phyloP scores from a whole-genome alignment of 2,113 vertebrate species.

The Scytalopus superciliaris region DNA sequence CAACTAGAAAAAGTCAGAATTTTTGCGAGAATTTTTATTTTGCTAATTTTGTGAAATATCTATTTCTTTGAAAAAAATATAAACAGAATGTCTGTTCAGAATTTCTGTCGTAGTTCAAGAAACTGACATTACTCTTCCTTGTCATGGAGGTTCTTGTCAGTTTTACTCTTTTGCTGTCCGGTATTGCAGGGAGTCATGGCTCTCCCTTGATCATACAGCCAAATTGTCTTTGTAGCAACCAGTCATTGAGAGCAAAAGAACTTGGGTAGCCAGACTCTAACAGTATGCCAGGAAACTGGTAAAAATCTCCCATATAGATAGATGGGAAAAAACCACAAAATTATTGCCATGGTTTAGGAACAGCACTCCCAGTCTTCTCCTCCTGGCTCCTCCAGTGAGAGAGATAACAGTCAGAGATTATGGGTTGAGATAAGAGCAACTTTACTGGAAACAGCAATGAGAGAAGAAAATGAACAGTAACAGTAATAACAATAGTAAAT shows the following conservation, averaged over 20 bases:
- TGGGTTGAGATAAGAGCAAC: background rate
- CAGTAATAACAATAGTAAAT: background rate
- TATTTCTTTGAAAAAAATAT: background rate
- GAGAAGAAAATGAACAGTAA: background rate
- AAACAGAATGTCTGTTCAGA: background rate
- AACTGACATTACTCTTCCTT: accelerated
- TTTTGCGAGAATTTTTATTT: background rate
- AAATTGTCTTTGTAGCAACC: background rate
- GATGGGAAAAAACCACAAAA: too few relatives aligned
- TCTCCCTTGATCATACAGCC: background rate
- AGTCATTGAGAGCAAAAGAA: background rate
- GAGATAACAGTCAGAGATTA: background rate
- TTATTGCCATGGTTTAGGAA: background rate
- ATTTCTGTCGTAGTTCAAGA: background rate
- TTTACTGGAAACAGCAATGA: background rate
- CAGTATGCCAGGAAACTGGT: background rate
- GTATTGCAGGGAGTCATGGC: background rate
- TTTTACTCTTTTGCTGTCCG: background rate
- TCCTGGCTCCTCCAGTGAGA: background rate
- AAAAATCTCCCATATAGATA: background rate
- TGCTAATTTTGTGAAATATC: background rate
- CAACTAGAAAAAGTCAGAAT: background rate
- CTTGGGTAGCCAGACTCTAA: background rate
- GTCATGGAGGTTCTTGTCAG: background rate
- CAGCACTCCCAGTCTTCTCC: too few relatives aligned